Evolutionary conservation across 2,888 invertebrate species (phyloP), one percentile per base, ranked within the genome.

Genomic region (Octonoba sinensis): DNA sequence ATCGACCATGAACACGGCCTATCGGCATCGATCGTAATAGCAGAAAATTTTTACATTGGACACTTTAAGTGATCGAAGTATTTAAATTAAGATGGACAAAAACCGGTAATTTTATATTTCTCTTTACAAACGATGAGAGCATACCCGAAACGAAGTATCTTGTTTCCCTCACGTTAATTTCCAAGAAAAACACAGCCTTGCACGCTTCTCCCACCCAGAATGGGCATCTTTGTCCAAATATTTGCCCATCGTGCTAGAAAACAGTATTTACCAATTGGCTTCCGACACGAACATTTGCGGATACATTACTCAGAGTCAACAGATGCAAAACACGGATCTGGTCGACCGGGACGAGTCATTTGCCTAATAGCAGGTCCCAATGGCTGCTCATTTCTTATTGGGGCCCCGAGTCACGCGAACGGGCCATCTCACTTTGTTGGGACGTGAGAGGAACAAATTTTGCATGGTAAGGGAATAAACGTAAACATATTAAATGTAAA

Each of bases 291-390:
- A 15, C 22, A 27, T 47, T 57, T 57, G 36, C 20, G n/a, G 44
- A 46, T 1, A 47, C 67, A 75, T 75, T 67, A 75, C 46, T 49
- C 60, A 75, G 60, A n/a, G 66, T 36, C 67, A 75, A 75, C 60
- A 75, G 49, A 24, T 59, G 75, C 60, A 60, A 67, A 67, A 75
- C 59, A 60, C 60, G 16, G 16, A 16, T 57, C 24, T 13, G 12
- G 46, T 20, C 20, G 44, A 47, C n/a, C 13, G 18, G 20, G 13
- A 76, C 76, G 64, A 69, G 70, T 76, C 69, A 76, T 76, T 76
- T 76, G 44, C 54, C 54, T 76, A 76, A 76, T 76, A 62, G 76
- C 69, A 24, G 46, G 12, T 20, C 24, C 27, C 27, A 6, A 27
- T 27, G 27, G 27, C 27, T 27, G 27, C 27, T 27, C 27, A 27